Conservation (phyloP, 2,888 invertebrate genomes). For the Gymnocheta viridis region DNA sequence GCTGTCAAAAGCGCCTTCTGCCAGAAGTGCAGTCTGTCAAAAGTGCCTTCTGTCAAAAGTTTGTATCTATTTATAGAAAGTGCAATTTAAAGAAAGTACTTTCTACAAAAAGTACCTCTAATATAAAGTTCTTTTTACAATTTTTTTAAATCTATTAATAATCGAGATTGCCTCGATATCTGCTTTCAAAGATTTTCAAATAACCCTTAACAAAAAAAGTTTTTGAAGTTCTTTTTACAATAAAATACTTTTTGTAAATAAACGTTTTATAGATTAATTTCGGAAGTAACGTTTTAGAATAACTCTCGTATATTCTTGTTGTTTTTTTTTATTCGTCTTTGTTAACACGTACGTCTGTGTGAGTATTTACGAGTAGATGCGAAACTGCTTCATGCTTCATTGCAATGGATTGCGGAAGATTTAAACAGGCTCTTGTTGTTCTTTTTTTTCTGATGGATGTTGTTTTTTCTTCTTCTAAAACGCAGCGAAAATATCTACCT, state of each 20-base stretch:
- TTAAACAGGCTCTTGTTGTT: conserved; percentile 49
- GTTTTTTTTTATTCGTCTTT: conserved; percentile 18
- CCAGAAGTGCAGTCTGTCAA: neutral
- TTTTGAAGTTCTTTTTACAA: neutral
- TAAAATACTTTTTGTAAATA: neutral
- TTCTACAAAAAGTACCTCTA: neutral
- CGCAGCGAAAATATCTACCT: neutral
- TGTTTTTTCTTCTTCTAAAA: neutral
- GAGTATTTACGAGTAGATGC: conserved; percentile 36
- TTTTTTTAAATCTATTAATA: no score
- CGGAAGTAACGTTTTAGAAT: neutral
- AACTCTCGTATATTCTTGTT: conserved; percentile 27
- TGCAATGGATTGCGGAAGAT: conserved; percentile 70
- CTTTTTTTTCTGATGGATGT: no score
- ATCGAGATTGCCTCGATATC: no score
- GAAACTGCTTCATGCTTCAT: conserved; percentile 64
- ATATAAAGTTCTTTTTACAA: neutral
- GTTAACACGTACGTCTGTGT: neutral
- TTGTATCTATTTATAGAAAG: neutral
- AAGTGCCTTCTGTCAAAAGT: neutral
- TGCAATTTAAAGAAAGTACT: neutral
- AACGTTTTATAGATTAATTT: neutral
- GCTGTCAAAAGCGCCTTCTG: neutral
- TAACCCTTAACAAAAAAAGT: no score
- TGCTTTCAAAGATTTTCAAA: no score